Conservation (phyloP, 2,113 vertebrate species). For the Leucoraja erinaceus region DNA sequence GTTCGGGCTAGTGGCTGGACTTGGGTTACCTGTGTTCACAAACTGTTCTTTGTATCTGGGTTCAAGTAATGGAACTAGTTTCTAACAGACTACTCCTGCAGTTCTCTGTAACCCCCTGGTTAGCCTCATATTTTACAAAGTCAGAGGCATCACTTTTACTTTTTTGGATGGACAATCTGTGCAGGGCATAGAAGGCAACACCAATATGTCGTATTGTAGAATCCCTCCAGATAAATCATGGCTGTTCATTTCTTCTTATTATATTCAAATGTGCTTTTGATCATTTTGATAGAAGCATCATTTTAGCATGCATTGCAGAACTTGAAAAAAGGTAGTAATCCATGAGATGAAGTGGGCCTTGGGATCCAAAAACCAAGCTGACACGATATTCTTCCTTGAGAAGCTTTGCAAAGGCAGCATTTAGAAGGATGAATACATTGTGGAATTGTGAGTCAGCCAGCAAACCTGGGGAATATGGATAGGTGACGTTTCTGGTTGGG, state of each 20-base stretch:
- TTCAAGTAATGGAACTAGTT: no score
- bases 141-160: neutral
- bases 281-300: neutral
- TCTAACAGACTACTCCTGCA: no score
- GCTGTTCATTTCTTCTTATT: neutral
- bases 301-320: neutral
- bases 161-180: neutral
- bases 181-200: neutral
- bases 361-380: neutral
- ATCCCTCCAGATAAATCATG: neutral
- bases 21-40: no score
- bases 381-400: neutral
- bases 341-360: neutral
- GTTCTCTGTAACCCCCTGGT: no score
- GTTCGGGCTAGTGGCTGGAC: no score
- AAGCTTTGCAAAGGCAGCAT: neutral
- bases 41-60: no score
- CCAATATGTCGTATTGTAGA: no score
- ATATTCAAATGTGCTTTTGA: neutral
- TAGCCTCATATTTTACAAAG: no score
- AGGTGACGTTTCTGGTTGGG: no score
- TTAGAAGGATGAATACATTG: neutral
- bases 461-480: no score
- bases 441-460: neutral
- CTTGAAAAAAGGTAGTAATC: neutral